Percentiles rank a stretch among this genome's conserved stretches.
These are phyloP conservation scores for Barbus barbus DNA, from an alignment of 2,113 vertebrate genomes.

Conservation along the genomic window DNA sequence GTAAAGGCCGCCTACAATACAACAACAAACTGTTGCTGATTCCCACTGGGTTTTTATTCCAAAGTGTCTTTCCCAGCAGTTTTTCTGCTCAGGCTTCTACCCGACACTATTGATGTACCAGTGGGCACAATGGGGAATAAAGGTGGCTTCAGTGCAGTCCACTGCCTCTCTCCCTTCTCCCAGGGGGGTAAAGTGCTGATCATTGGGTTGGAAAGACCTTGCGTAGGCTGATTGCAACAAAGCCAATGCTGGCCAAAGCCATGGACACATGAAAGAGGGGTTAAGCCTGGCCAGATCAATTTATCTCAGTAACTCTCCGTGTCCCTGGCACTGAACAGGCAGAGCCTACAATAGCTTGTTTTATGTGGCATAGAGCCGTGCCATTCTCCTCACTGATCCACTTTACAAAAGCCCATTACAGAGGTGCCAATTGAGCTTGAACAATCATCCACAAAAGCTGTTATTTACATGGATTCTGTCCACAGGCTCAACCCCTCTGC, in stretches of 20 bases:
- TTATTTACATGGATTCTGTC: conserved; percentile 62
- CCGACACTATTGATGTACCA: conserved; percentile 43
- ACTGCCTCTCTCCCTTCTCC: conserved; percentile 52
- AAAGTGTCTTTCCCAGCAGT: conserved; percentile 55
- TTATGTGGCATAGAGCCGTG: conserved; percentile 59
- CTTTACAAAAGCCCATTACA: conserved; percentile 66
- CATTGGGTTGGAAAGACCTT: conserved; percentile 64
- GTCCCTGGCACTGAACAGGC: conserved; percentile 51
- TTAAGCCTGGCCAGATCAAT: conserved; percentile 64
- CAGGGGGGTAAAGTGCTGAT: conserved; percentile 74
- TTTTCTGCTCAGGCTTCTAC: conserved; percentile 40
- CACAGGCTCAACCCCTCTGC: background rate
- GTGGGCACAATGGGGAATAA: conserved; percentile 42
- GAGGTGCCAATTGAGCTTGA: conserved; percentile 70
- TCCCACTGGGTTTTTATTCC: conserved; percentile 45
- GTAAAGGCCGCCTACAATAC: background rate
- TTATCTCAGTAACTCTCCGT: conserved; percentile 67
- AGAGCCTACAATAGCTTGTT: conserved; percentile 64
- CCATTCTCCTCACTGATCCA: conserved; percentile 71
- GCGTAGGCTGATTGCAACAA: conserved; percentile 68
- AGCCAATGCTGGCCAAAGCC: conserved; percentile 50
- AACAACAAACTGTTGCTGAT: conserved; percentile 38
- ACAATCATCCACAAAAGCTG: conserved; percentile 68
- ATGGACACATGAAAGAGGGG: conserved; percentile 58
- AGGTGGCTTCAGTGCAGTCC: conserved; percentile 39